Evolutionary conservation across 2,888 invertebrate genomes (phyloP), one percentile per base, ranked within the genome.

Genomic region (Euclidia mi): DNA sequence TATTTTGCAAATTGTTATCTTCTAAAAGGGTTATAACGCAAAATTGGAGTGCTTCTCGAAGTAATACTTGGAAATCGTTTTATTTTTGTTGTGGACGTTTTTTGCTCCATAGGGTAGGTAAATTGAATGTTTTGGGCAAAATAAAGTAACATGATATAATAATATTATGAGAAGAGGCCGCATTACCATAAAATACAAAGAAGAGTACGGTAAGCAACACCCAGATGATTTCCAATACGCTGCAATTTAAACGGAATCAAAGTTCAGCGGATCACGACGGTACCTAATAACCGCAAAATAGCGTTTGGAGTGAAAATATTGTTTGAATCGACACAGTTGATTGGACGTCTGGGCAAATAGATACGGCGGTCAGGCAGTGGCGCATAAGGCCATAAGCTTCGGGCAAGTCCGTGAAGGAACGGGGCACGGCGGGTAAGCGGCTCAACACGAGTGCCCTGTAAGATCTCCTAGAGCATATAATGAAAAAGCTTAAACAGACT

Each of bases 281-380:
- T 25, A 49, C 48, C 41, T 41, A 52, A 38, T 34, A 40, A 50
- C 40, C 49, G 52, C 32, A 49, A 64, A 71, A 59, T 56, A 59
- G 50, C 63, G 57, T 60, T 52, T 56, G 43, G 60, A 65, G 47
- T 49, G 14, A 69, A 76, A 75, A 73, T 76, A 76, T 71, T 73
- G 67, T 71, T 65, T 56, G 60, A 70, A 72, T 71, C 65, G 70
- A 71, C 65, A 73, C 62, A 64, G 65, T 65, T 68, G 77, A 82
- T 79, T 78, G 79, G 76, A 82, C 79, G 84, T 81, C 84, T 88
- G 88, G 70, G 76, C 79, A 87, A 88, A 89, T 85, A 89, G 90
- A 90, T 91, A 90, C 82, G 78, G 72, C 62, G 71, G 77, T 70
- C 75, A 66, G 60, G 67, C 66, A 60, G 44, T 62, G 65, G 73